Evolutionary conservation across 2,113 vertebrate species (phyloP).

Genomic region (Fukomys damarensis): DNA sequence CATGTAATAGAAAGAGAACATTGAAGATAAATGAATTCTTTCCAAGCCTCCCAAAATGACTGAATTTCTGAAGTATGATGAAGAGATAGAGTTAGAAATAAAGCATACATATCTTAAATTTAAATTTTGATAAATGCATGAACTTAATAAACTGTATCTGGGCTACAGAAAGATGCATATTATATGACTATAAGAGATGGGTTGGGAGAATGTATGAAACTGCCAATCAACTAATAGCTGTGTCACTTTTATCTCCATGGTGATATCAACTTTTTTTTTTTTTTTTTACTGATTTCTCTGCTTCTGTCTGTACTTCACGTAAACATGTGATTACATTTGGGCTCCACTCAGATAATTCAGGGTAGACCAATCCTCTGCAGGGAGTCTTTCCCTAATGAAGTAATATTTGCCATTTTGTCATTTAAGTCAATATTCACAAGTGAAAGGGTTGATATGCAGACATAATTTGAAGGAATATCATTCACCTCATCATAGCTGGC

Average conservation of each 20-base stretch:
- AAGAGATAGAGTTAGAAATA: no score
- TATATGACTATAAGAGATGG: no score
- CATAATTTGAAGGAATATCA: background rate
- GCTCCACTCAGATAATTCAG: background rate
- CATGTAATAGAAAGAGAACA: no score
- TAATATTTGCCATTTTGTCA: background rate
- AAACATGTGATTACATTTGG: background rate
- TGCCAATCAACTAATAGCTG: background rate
- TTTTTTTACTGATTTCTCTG: background rate
- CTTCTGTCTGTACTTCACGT: background rate
- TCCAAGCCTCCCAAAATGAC: no score
- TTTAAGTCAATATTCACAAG: background rate
- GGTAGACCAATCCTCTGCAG: background rate
- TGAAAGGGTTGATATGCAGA: background rate
- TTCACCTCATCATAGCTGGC: background rate
- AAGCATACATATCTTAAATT: no score
- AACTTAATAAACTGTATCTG: no score
- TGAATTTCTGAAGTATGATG: no score
- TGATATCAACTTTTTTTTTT: background rate
- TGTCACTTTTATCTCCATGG: background rate
- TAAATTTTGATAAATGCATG: no score
- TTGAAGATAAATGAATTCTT: no score
- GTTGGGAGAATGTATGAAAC: no score
- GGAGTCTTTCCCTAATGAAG: background rate
- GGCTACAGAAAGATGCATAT: no score